phyloP scores from a whole-genome alignment of 2,888 invertebrate species.

The Orthosia cruda region DNA sequence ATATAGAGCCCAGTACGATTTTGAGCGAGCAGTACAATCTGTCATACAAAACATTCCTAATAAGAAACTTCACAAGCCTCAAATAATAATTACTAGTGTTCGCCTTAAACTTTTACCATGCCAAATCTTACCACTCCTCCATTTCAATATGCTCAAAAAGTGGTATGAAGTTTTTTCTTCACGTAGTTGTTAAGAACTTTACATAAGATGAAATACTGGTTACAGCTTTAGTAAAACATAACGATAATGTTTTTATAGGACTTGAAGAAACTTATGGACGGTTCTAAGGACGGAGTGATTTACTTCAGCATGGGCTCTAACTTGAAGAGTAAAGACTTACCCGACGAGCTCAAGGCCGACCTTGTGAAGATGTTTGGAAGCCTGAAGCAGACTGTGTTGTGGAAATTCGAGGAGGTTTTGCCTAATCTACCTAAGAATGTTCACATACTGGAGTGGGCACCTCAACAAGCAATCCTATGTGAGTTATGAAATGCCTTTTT shows the following conservation, averaged over 20 bases:
- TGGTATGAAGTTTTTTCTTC: not conserved
- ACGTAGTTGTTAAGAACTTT: not conserved
- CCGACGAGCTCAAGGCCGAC: constrained; percentile 74
- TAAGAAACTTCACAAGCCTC: no score
- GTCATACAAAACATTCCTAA: not conserved
- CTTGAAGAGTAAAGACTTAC: constrained; percentile 80
- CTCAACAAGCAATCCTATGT: constrained; percentile 75
- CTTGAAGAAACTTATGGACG: constrained; percentile 83
- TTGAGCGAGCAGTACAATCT: not conserved
- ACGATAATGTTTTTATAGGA: constrained; percentile 71
- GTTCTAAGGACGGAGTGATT: constrained; percentile 85
- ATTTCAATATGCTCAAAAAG: not conserved
- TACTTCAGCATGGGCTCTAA: constrained; percentile 90
- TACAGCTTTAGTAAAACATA: not conserved
- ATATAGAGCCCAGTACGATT: not conserved
- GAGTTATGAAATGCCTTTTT: constrained; percentile 10
- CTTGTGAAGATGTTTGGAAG: constrained; percentile 82
- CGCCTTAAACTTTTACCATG: no score
- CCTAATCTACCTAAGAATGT: constrained; percentile 84
- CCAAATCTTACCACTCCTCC: not conserved
- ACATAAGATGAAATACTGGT: not conserved
- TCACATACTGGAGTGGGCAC: constrained; percentile 85
- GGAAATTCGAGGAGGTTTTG: constrained; percentile 86
- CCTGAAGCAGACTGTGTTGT: constrained; percentile 88
- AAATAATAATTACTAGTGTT: no score